Evolutionary conservation across 2,797 vertebrate genomes (phyloP), one percentile per base, ranked within the genome.

Genomic region (Antennarius maculatus): DNA sequence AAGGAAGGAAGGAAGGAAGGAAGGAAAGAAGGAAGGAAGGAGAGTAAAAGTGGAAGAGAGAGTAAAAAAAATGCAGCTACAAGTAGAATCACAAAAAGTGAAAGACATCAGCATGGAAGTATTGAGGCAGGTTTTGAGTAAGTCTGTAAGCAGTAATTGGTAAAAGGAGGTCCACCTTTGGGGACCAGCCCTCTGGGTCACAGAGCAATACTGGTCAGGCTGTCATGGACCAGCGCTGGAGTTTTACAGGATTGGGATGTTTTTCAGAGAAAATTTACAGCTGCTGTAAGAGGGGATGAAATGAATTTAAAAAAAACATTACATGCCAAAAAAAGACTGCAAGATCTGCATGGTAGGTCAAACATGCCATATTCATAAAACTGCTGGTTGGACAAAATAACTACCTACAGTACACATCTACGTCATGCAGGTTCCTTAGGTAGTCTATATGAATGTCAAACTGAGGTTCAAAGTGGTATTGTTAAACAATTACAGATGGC

Each of bases 401-500:
- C 66, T 58, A 56, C 39, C 48, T 58, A 64, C n/a, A n/a, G n/a
- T n/a, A n/a, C 48, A 54, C 66, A 62, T 55, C 43, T 51, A 71
- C 66, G 66, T 61, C 46, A 18, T 62, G 61, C 75, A 81, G 79
- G 66, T 79, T 71, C 48, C 50, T 66, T 71, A 75, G 67, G 60
- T 65, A 62, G 59, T 58, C 70, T 76, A 77, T 57, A 80, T 82
- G 76, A 84, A 82, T 77, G 80, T 68, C 72, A 59, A 82, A 63
- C 64, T 41, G 46, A 48, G 50, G 70, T 88, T 87, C 60, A 86
- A 85, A 87, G 85, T 62, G 69, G 65, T 64, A 67, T 43, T 81
- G 76, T 90, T 91, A 91, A 91, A 90, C 87, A 90, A 86, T 83
- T 87, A 72, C 90, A 91, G 90, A 90, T 90, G 85, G 80, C 60